phyloP scores from a whole-genome alignment of 2,888 invertebrate genomes.

The Bimastos eiseni region DNA sequence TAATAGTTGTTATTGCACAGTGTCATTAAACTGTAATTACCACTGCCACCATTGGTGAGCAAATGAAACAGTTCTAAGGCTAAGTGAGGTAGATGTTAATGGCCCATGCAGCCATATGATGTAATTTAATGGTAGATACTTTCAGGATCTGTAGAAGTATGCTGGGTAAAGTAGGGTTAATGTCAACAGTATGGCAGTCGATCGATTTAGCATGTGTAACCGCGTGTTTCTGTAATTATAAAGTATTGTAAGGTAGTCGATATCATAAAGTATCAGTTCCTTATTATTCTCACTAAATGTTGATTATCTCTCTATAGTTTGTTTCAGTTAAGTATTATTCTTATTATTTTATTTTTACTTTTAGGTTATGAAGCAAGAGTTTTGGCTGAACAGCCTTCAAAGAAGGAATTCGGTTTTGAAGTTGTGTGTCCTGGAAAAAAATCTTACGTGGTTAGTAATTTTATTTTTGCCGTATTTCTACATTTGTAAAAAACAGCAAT shows the following conservation, averaged over 20 bases:
- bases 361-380: constrained; percentile 19
- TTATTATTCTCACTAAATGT: too few species aligned
- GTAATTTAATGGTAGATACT: not conserved
- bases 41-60: not conserved
- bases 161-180: too few species aligned
- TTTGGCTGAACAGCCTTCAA: constrained; percentile 29
- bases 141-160: too few species aligned
- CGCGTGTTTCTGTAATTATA: too few species aligned
- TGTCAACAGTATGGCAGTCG: too few species aligned
- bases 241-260: too few species aligned
- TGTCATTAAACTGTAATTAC: too few species aligned
- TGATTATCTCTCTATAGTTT: too few species aligned
- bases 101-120: not conserved
- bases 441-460: constrained; percentile 49
- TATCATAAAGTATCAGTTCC: too few species aligned
- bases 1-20: too few species aligned
- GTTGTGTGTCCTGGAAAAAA: constrained; percentile 48
- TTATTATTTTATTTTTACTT: too few species aligned
- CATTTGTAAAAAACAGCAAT: not conserved
- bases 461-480: not conserved
- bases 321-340: not conserved
- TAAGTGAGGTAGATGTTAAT: not conserved
- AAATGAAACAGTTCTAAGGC: not conserved
- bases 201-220: too few species aligned
- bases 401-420: constrained; percentile 53